Percentiles rank a stretch among this genome's conserved stretches.
phyloP scores from a whole-genome alignment of 2,797 vertebrate species.

The Echiichthys vipera region DNA sequence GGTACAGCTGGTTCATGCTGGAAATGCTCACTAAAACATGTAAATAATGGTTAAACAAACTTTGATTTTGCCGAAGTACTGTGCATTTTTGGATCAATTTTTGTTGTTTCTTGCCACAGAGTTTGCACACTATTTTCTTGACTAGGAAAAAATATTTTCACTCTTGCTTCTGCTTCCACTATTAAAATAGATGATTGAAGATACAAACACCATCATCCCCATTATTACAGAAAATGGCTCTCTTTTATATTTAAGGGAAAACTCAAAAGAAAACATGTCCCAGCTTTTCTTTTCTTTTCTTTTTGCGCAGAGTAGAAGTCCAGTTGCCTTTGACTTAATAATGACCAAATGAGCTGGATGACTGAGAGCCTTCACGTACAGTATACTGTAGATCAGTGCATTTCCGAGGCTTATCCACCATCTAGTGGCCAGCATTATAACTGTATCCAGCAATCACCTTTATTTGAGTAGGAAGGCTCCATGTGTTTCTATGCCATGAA shows the following conservation, averaged over 20 bases:
- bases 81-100: not conserved
- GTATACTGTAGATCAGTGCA: not conserved
- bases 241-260: not conserved
- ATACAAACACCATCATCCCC: not conserved
- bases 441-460: not conserved
- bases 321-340: not conserved
- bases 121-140: not conserved
- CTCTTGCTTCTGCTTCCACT: not conserved
- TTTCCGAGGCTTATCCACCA: constrained; percentile 40
- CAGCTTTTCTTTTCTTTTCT: not conserved
- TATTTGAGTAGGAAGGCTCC: not conserved
- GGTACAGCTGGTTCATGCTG: not conserved
- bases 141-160: not conserved
- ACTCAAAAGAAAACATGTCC: not conserved
- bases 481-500: not conserved
- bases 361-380: not conserved
- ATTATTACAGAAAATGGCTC: not conserved
- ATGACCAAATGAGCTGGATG: not conserved
- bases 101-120: not conserved
- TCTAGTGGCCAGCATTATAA: constrained; percentile 55
- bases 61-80: not conserved
- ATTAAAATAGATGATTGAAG: too few species aligned
- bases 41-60: not conserved
- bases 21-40: not conserved
- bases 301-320: not conserved